These are phyloP conservation scores for Acrocera orbiculus DNA, from an alignment of 2,888 invertebrate genomes.

Conservation along the genomic window DNA sequence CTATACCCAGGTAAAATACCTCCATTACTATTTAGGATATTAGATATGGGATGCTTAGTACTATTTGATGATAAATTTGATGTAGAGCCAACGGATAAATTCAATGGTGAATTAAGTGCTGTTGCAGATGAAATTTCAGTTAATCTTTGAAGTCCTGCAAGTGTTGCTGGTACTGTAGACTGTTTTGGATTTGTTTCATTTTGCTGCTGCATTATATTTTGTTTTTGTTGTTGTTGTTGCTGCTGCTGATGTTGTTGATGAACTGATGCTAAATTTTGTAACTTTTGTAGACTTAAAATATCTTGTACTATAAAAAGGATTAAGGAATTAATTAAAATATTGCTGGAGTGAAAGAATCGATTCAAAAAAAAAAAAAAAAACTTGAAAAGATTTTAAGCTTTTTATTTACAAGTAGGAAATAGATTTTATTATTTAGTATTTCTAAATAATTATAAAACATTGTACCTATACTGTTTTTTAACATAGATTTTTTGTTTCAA, in stretches of 20 bases:
- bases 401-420: too few relatives aligned
- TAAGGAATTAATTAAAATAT: too few relatives aligned
- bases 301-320: slow-evolving; percentile 31
- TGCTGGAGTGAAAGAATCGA: too few relatives aligned
- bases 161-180: slow-evolving; percentile 39
- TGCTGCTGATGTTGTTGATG: slow-evolving; percentile 34
- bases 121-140: slow-evolving; percentile 31
- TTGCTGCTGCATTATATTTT: slow-evolving; percentile 18
- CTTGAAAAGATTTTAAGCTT: too few relatives aligned
- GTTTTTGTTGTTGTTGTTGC: slow-evolving; percentile 17
- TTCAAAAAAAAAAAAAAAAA: too few relatives aligned
- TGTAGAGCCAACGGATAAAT: slow-evolving; percentile 52
- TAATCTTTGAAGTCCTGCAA: slow-evolving; percentile 44
- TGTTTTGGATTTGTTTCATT: slow-evolving; percentile 42
- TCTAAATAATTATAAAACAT: too few relatives aligned
- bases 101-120: slow-evolving; percentile 65
- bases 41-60: slow-evolving; percentile 38
- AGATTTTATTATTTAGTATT: too few relatives aligned
- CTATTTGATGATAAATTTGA: slow-evolving; percentile 26
- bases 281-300: slow-evolving; percentile 39
- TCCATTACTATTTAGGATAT: slow-evolving; percentile 34
- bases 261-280: slow-evolving; percentile 63
- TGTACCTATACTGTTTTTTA: too few relatives aligned
- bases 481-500: too few relatives aligned
- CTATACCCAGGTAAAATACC: slow-evolving; percentile 32